Conservation (phyloP, 2,888 invertebrate species). For the Melanostoma mellinum region DNA sequence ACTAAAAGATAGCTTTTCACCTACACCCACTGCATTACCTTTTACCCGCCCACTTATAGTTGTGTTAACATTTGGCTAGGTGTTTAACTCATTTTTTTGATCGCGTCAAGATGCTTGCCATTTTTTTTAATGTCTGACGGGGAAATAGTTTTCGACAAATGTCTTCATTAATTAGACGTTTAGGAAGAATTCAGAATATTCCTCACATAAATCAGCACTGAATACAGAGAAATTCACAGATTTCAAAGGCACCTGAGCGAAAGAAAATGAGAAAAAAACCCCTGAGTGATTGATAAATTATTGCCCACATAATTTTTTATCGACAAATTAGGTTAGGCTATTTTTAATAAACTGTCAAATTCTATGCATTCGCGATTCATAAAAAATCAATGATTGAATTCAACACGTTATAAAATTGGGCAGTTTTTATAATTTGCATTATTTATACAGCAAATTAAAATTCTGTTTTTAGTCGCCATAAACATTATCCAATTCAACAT, state of each 20-base stretch:
- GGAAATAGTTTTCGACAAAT: too few species aligned
- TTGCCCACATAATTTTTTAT: neutral
- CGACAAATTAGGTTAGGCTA: neutral
- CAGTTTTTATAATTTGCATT: too few species aligned
- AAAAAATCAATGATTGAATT: neutral
- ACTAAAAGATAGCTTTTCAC: slow-evolving; percentile 10
- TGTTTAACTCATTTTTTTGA: neutral
- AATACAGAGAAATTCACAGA: too few species aligned
- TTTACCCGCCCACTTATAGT: slow-evolving; percentile 31
- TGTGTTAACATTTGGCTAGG: slow-evolving; percentile 3
- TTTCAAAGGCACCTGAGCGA: too few species aligned
- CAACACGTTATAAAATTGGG: too few species aligned
- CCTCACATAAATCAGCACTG: too few species aligned
- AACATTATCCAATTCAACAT: too few species aligned
- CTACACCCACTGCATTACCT: slow-evolving; percentile 8
- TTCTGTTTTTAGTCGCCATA: too few species aligned
- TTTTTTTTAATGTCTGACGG: neutral
- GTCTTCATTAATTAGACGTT: too few species aligned
- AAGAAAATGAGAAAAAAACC: slow-evolving; percentile 6
- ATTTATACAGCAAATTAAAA: too few species aligned
- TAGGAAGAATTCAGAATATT: too few species aligned
- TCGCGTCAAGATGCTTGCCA: neutral
- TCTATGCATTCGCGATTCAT: slow-evolving; percentile 19
- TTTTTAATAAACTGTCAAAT: slow-evolving; percentile 24
- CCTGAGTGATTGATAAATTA: neutral